Conservation (phyloP, 2,888 invertebrate genomes). For the Drosophila ezoana region DNA sequence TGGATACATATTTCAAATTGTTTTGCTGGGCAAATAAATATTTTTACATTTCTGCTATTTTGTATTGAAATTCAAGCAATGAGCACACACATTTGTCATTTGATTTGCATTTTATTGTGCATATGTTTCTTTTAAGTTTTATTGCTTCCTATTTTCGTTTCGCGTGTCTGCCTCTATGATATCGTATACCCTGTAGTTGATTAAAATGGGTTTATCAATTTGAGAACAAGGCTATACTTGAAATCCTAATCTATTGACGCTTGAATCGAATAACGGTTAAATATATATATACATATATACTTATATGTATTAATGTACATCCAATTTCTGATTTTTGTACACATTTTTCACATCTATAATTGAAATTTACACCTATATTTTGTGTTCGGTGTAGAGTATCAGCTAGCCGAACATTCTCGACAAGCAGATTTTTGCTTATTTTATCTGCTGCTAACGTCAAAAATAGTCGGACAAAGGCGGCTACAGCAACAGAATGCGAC, state of each 20-base stretch:
- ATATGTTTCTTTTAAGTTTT: constrained; percentile 46
- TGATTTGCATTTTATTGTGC: constrained; percentile 66
- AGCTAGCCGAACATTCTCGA: background rate
- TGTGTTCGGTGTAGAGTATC: background rate
- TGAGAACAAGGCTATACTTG: no score
- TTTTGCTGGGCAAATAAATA: constrained; percentile 28
- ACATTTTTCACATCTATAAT: no score
- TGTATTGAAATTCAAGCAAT: constrained; percentile 56
- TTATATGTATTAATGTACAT: no score
- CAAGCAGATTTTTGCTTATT: background rate
- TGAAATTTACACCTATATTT: no score
- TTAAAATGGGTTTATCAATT: background rate
- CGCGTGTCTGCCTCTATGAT: constrained; percentile 7
- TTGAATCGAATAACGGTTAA: no score
- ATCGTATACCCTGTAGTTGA: background rate
- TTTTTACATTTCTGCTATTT: constrained; percentile 17
- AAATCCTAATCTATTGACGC: no score
- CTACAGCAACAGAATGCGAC: constrained; percentile 23
- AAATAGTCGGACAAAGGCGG: constrained; percentile 39
- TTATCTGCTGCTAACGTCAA: constrained; percentile 28
- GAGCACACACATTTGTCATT: constrained; percentile 25
- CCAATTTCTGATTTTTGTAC: no score
- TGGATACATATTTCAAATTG: background rate
- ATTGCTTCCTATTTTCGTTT: constrained; percentile 64
- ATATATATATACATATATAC: no score